Evolutionary conservation across 2,797 vertebrate species (phyloP).

Genomic region (Neostethus bicornis): DNA sequence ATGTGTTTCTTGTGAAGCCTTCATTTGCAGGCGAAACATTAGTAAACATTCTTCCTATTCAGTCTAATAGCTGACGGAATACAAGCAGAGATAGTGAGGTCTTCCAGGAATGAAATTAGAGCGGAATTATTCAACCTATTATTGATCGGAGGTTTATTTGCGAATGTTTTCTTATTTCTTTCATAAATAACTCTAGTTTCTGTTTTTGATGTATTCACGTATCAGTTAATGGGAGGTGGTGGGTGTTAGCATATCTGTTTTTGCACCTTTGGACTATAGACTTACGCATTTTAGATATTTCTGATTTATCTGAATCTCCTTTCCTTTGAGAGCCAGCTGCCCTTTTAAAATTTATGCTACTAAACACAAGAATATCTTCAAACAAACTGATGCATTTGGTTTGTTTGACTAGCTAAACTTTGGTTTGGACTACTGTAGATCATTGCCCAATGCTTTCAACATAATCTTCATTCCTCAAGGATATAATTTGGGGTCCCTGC

Average conservation of each 20-base stretch:
- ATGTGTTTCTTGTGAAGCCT: constrained; percentile 26
- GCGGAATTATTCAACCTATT: constrained; percentile 29
- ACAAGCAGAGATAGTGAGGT: constrained; percentile 13
- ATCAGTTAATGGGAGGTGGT: constrained; percentile 20
- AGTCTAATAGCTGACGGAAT: constrained; percentile 8
- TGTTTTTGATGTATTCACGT: constrained; percentile 44
- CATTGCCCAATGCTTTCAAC: constrained; percentile 36
- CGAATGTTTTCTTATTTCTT: background rate
- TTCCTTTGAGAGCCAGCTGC: constrained; percentile 58
- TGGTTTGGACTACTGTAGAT: constrained; percentile 47
- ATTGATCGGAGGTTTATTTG: constrained; percentile 29
- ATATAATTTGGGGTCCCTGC: constrained; percentile 54
- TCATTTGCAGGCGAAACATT: constrained; percentile 41
- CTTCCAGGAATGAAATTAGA: constrained; percentile 31
- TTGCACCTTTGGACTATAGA: constrained; percentile 54
- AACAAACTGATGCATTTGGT: constrained; percentile 37
- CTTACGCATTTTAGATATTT: constrained; percentile 46
- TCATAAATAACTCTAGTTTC: constrained; percentile 35
- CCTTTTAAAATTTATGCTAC: constrained; percentile 53
- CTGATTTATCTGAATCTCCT: constrained; percentile 43
- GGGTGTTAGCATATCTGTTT: constrained; percentile 38
- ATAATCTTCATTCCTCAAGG: constrained; percentile 53
- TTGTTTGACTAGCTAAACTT: constrained; percentile 29
- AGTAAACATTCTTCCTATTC: constrained; percentile 37
- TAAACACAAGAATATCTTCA: constrained; percentile 60